Conservation (phyloP, 2,797 vertebrate genomes). For the Hipposideros larvatus region DNA sequence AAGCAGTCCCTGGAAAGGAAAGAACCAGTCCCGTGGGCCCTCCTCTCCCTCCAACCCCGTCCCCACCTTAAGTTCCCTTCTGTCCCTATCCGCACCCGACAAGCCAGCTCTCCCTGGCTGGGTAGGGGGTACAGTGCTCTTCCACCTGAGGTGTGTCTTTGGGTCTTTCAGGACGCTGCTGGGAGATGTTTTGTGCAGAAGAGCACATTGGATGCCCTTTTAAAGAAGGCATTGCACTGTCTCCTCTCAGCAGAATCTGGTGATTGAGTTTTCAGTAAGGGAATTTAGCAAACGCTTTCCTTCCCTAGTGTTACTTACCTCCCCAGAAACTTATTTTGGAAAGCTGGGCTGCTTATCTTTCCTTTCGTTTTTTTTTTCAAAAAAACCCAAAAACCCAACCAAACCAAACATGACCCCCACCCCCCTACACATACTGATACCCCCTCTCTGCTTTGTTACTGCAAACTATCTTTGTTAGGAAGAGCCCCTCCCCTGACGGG, state of each 20-base stretch:
- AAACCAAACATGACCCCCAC: background rate
- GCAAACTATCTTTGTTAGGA: conserved; percentile 48
- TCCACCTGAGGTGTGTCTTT: background rate
- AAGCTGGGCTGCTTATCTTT: conserved; percentile 31
- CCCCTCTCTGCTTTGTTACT: background rate
- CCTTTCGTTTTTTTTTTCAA: background rate
- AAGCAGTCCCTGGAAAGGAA: background rate
- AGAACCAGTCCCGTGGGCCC: background rate
- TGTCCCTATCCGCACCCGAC: background rate
- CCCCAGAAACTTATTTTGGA: background rate
- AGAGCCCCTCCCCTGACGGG: background rate
- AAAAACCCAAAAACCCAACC: background rate
- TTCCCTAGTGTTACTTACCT: background rate
- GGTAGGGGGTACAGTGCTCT: background rate
- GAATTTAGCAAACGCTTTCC: background rate
- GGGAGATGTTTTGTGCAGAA: background rate
- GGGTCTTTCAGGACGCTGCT: background rate
- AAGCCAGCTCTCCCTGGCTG: background rate
- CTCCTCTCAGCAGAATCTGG: background rate
- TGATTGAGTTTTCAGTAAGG: background rate
- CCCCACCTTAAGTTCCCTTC: background rate
- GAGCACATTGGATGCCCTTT: background rate
- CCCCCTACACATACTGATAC: background rate
- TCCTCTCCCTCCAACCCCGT: background rate
- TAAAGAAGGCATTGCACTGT: background rate